Conservation (phyloP, 2,113 vertebrate genomes). For the Actenoides lindsayi region DNA sequence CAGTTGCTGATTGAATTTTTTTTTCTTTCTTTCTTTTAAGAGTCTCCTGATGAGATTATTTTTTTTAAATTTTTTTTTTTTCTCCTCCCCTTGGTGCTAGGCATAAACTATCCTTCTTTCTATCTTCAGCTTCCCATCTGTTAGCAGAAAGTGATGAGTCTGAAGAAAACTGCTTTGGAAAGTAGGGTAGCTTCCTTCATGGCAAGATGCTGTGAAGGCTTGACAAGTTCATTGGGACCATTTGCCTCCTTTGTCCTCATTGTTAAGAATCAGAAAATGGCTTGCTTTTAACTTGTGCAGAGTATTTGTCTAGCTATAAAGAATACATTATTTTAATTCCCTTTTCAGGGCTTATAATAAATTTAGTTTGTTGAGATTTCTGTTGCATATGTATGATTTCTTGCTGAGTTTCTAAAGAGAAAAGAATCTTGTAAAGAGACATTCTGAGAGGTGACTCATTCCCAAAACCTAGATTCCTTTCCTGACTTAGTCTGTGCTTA, state of each 20-base stretch:
- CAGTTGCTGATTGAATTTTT: not conserved
- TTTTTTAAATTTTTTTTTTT: not conserved
- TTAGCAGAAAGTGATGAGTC: slow-evolving; percentile 64
- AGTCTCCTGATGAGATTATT: slow-evolving; percentile 16
- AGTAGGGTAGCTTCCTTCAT: slow-evolving; percentile 43
- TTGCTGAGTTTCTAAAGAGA: slow-evolving; percentile 32
- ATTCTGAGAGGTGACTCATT: slow-evolving; percentile 46
- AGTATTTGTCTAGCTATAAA: not conserved
- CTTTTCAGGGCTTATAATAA: not conserved
- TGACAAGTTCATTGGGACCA: not conserved
- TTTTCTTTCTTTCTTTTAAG: not conserved
- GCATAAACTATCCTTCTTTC: slow-evolving; percentile 41
- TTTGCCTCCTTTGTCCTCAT: slow-evolving; percentile 10
- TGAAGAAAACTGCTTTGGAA: slow-evolving; percentile 51
- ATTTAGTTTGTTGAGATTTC: not conserved
- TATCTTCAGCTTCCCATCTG: slow-evolving; percentile 70
- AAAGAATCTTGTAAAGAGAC: not conserved
- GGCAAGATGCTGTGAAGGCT: not conserved
- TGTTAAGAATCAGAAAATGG: not conserved
- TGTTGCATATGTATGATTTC: slow-evolving; percentile 52
- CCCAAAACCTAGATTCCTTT: slow-evolving; percentile 27
- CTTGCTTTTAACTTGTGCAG: not conserved
- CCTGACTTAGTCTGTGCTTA: not conserved
- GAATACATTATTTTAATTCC: not conserved
- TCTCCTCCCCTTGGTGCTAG: not conserved